Evolutionary conservation across 2,888 invertebrate genomes (phyloP), one percentile per base, ranked within the genome.

Genomic region (Netelia inedita): DNA sequence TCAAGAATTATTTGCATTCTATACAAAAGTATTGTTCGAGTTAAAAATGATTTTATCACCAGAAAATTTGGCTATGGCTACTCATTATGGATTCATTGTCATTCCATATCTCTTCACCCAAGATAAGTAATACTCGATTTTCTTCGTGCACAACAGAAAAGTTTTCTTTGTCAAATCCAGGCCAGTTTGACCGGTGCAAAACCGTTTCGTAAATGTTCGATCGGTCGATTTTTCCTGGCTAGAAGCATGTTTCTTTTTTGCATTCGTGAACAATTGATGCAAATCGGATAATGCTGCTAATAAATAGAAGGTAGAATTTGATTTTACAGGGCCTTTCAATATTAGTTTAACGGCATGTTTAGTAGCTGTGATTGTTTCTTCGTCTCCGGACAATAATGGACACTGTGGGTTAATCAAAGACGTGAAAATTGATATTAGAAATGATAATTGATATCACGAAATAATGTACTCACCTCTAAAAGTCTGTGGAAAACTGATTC

Each of bases 121-220:
- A 0, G 96, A 96, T 83, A 97, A 93, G 93, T 96, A 96, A 94
- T 96, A 97, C 91, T 97, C 96, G 1, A 97, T 90, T 94, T 97
- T 97, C 90, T 96, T 97, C 0, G 95, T 90, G 87, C 95, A 94
- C 80, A 94, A 94, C 87, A 95, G 95, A 8, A 96, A 89, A 92
- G 95, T 95, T 65, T 94, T 94, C 69, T 94, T 92, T 82, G 95
- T 94, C 87, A 96, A 90, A n/a, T 93, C 91, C 68, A 95, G 91
- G 14, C 93, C 91, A 63, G 95, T 94, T 65, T 94, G 92, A 85
- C 95, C 92, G 14, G 95, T 94, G 50, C 92, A 94, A 69, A 96
- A 96, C 88, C 95, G 95, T 88, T 94, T 95, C 0, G 94, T 93
- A 88, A 96, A 96, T 61, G 89, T 91, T 8, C 90, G 91, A 46